A percentile compares a stretch with the other conserved stretches of the same genome.
Evolutionary conservation across 2,797 vertebrate species (phyloP).

Genomic region (Sebastes oblongus): DNA sequence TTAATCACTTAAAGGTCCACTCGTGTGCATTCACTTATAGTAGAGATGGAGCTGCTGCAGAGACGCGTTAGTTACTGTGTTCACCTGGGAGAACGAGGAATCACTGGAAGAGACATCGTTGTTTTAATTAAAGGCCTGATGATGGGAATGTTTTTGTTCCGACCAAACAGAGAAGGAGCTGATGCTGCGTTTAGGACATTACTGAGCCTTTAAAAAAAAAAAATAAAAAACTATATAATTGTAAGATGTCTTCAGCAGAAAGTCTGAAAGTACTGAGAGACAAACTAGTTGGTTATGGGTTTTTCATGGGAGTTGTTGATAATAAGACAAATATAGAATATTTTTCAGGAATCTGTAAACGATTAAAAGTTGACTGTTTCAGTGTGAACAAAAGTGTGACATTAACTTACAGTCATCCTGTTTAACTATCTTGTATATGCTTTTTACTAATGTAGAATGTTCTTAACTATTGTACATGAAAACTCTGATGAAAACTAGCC

Average conservation of each 20-base stretch:
- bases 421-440: no score
- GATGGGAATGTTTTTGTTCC: not conserved
- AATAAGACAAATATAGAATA: no score
- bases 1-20: not conserved
- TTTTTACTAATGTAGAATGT: no score
- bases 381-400: rapidly evolving
- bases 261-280: no score
- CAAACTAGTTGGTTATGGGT: rapidly evolving
- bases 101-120: not conserved
- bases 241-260: not conserved
- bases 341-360: no score
- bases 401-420: rapidly evolving
- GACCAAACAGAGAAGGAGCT: conserved; percentile 11
- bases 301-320: no score
- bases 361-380: no score
- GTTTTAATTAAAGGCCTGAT: not conserved
- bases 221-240: no score
- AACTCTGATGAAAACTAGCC: no score
- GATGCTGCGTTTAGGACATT: not conserved
- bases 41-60: conserved; percentile 42
- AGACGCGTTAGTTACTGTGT: not conserved
- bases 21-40: not conserved
- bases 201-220: not conserved
- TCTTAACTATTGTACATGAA: no score
- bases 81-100: not conserved